Conservation (phyloP, 2,888 invertebrate genomes). For the Drosophila mettleri region DNA sequence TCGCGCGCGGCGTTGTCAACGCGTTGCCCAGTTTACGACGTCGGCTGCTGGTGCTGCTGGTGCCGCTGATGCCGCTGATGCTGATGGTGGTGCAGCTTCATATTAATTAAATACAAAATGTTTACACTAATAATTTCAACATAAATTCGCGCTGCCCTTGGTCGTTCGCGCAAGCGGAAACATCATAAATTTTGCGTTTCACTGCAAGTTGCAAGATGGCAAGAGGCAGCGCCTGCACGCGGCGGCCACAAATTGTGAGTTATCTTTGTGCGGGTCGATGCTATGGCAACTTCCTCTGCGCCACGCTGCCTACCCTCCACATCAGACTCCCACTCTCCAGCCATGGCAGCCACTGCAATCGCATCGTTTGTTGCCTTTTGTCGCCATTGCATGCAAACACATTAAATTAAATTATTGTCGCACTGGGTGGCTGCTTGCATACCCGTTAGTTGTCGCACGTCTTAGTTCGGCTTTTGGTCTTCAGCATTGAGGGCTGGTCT, state of each 20-base stretch:
- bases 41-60: slow-evolving; percentile 13
- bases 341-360: neutral
- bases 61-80: slow-evolving; percentile 19
- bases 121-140: slow-evolving; percentile 81
- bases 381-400: slow-evolving; percentile 76
- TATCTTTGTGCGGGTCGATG: slow-evolving; percentile 63
- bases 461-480: slow-evolving; percentile 63
- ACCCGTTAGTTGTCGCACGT: slow-evolving; percentile 38
- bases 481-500: slow-evolving; percentile 12
- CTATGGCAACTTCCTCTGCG: neutral
- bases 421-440: slow-evolving; percentile 46
- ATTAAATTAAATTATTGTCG: slow-evolving; percentile 81
- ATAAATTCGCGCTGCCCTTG: slow-evolving; percentile 57
- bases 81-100: slow-evolving; percentile 40
- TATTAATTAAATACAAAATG: slow-evolving; percentile 83
- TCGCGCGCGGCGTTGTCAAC: slow-evolving; percentile 45
- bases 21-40: slow-evolving; percentile 22
- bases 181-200: slow-evolving; percentile 67
- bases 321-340: neutral
- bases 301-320: neutral
- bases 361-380: slow-evolving; percentile 38
- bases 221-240: slow-evolving; percentile 56
- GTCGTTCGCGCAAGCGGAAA: slow-evolving; percentile 51
- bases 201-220: slow-evolving; percentile 45
- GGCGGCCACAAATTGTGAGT: slow-evolving; percentile 76